phyloP scores from a whole-genome alignment of 1,140 invertebrate genomes.

The Ceratina japonica region DNA sequence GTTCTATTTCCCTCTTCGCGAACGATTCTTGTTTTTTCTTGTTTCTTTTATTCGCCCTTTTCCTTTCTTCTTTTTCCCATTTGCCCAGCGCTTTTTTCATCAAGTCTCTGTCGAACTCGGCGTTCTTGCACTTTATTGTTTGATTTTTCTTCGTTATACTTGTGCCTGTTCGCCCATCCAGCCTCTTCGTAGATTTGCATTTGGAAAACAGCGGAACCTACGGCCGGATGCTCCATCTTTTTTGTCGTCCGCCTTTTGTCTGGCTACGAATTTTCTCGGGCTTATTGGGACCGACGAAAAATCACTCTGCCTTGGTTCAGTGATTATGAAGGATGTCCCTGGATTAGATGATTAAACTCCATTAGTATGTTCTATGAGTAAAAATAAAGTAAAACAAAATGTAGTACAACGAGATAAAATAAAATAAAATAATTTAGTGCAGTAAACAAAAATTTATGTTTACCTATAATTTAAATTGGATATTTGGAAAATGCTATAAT shows the following conservation, averaged over 20 bases:
- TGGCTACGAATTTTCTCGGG: not conserved
- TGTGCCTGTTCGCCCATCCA: conserved; percentile 4
- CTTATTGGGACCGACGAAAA: conserved; percentile 2
- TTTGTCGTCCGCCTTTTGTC: conserved; percentile 28
- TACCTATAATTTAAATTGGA: too few relatives aligned
- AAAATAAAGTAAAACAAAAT: too few relatives aligned
- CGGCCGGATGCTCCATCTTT: not conserved
- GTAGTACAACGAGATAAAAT: too few relatives aligned
- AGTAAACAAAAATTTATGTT: too few relatives aligned
- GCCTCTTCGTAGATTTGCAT: not conserved
- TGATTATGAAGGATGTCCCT: not conserved
- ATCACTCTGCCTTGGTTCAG: conserved; percentile 9
- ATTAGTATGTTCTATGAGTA: too few relatives aligned
- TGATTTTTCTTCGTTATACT: conserved; percentile 52
- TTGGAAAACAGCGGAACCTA: conserved; percentile 8
- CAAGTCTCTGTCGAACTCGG: conserved; percentile 20
- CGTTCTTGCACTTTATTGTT: conserved; percentile 50
- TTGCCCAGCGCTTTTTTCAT: not conserved
- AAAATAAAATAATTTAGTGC: too few relatives aligned
- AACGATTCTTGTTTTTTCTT: conserved; percentile 6
- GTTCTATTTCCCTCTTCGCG: conserved; percentile 19
- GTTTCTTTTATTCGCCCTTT: conserved; percentile 7
- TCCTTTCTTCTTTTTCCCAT: not conserved
- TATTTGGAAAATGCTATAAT: too few relatives aligned
- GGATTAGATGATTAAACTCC: too few relatives aligned